Evolutionary conservation across 92 coral and sea anemone genomes (phyloP).

Genomic region (Anthopleura xanthogrammica): DNA sequence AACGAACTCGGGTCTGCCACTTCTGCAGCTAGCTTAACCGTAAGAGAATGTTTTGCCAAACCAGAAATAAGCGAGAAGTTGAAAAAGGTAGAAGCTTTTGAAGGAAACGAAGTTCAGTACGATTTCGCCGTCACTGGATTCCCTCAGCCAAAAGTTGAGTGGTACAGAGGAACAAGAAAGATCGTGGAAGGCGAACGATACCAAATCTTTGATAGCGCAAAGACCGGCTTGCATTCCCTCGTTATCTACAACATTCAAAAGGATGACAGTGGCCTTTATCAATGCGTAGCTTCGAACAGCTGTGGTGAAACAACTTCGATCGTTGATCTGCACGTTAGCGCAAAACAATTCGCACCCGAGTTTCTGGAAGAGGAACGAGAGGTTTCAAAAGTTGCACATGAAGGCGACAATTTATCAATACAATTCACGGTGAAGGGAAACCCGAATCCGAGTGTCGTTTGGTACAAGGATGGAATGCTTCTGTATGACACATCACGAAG

Average conservation of each 20-base stretch:
- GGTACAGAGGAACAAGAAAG: conserved; percentile 83
- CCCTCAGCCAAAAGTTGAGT: conserved; percentile 75
- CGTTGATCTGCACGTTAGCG: conserved; percentile 63
- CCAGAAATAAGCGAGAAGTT: conserved; percentile 81
- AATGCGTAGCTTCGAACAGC: conserved; percentile 76
- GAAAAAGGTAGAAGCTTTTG: conserved; percentile 64
- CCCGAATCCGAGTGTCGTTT: conserved; percentile 73
- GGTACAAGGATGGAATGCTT: conserved; percentile 75
- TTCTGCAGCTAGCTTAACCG: conserved; percentile 66
- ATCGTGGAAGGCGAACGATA: conserved; percentile 73
- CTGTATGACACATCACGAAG: conserved; percentile 55
- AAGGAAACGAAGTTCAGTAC: conserved; percentile 76
- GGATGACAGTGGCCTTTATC: conserved; percentile 82
- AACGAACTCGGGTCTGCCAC: conserved; percentile 84
- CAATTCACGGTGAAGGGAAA: conserved; percentile 54
- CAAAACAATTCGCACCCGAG: conserved; percentile 58
- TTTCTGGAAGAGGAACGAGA: conserved; percentile 62
- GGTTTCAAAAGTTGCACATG: conserved; percentile 41
- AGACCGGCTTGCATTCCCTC: conserved; percentile 72
- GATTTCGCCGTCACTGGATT: conserved; percentile 72
- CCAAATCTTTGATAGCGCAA: conserved; percentile 58
- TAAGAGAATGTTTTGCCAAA: conserved; percentile 65
- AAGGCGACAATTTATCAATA: conserved; percentile 58
- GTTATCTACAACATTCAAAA: conserved; percentile 61
- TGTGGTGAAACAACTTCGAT: conserved; percentile 85